phyloP scores from a whole-genome alignment of 2,888 invertebrate species.

The Apodemia zela region DNA sequence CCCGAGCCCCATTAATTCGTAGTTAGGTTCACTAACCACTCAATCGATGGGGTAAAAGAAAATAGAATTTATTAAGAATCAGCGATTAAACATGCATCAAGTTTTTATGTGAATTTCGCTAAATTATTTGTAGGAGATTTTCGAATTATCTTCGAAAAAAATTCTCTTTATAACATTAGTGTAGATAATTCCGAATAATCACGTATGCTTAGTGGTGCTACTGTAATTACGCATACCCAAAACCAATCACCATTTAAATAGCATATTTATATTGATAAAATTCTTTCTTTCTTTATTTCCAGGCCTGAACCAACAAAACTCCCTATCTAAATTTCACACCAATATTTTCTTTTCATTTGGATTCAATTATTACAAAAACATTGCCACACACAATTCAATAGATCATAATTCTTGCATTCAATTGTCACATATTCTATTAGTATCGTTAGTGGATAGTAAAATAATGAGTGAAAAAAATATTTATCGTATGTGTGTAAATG shows the following conservation, averaged over 20 bases:
- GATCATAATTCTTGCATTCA: background rate
- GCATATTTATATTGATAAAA: background rate
- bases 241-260: background rate
- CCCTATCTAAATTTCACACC: background rate
- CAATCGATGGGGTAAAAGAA: too few species aligned
- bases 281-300: background rate
- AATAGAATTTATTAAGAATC: too few species aligned
- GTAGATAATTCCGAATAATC: too few species aligned
- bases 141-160: too few species aligned
- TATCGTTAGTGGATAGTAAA: slow-evolving; percentile 18
- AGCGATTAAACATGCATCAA: too few species aligned
- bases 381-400: slow-evolving; percentile 16
- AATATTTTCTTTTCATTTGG: slow-evolving; percentile 6
- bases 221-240: too few species aligned
- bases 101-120: too few species aligned
- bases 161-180: too few species aligned
- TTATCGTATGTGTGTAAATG: slow-evolving; percentile 21
- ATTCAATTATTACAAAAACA: slow-evolving; percentile 4
- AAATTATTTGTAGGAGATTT: too few species aligned
- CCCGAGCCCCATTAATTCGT: too few species aligned
- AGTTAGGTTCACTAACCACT: too few species aligned
- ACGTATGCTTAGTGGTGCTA: too few species aligned
- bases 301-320: background rate
- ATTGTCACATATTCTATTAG: slow-evolving; percentile 15
- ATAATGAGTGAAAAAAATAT: slow-evolving; percentile 21